Percentiles rank a stretch among this genome's conserved stretches.
These are phyloP conservation scores for Saccostrea cuccullata DNA, from an alignment of 1,140 invertebrate species.

Conservation along the genomic window DNA sequence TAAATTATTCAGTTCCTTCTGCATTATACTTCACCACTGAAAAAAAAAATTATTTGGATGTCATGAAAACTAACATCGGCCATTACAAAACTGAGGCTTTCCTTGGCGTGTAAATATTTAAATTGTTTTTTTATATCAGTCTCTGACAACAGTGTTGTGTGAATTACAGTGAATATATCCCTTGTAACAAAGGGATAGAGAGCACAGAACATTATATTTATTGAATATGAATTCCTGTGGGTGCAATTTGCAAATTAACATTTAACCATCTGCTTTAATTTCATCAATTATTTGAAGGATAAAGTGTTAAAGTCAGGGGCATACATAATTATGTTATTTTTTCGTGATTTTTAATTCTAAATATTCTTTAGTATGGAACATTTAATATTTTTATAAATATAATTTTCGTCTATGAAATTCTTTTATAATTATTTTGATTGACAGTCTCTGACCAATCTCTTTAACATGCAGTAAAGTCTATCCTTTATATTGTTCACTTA, in stretches of 20 bases:
- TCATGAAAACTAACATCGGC: background rate
- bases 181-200: background rate
- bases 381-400: background rate
- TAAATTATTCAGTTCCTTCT: slow-evolving; percentile 3
- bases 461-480: slow-evolving; percentile 5
- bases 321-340: background rate
- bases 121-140: background rate
- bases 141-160: background rate
- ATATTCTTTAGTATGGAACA: background rate
- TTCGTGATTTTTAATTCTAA: background rate
- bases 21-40: background rate
- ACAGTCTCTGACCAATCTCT: too few relatives aligned
- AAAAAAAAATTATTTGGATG: background rate
- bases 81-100: background rate
- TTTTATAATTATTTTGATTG: too few relatives aligned
- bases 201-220: background rate
- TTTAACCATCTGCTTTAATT: background rate
- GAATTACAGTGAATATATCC: background rate
- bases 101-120: slow-evolving; percentile 10
- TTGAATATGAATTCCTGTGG: background rate
- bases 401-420: too few relatives aligned
- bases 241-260: background rate
- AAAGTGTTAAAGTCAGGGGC: background rate
- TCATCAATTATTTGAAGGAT: background rate
- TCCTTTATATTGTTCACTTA: background rate